Conservation (phyloP, 2,113 vertebrate species). For the Oncorhynchus mykiss region DNA sequence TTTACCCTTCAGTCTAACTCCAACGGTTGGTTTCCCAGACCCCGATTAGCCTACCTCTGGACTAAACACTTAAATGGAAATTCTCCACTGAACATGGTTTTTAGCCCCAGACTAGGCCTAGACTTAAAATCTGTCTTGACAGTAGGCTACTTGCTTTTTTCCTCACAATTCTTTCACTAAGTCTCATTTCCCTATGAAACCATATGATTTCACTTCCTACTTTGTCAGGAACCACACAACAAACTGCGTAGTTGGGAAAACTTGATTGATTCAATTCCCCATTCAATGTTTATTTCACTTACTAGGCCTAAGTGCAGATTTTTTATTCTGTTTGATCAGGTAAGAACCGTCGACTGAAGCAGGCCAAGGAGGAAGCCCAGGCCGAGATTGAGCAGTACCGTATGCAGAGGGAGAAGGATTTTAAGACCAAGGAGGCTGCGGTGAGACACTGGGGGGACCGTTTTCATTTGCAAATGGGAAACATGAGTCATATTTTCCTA, state of each 20-base stretch:
- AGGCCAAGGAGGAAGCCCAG: constrained; percentile 98
- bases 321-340: constrained; percentile 66
- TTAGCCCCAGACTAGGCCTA: no score
- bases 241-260: background rate
- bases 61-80: no score
- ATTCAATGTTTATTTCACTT: background rate
- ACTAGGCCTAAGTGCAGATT: background rate
- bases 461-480: background rate
- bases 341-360: constrained; percentile 94
- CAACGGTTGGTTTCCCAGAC: no score
- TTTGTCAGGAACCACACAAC: background rate
- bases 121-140: no score
- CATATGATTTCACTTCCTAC: background rate
- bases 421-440: constrained; percentile 95
- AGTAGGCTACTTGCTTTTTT: no score
- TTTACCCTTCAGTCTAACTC: no score
- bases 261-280: no score
- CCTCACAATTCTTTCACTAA: no score
- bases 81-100: no score
- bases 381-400: constrained; percentile 97
- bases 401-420: constrained; percentile 94
- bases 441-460: constrained; percentile 56
- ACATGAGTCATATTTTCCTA: background rate
- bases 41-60: no score
- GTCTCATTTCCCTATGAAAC: background rate